Evolutionary conservation across 1,140 invertebrate genomes (phyloP).

Genomic region (Patella vulgata): DNA sequence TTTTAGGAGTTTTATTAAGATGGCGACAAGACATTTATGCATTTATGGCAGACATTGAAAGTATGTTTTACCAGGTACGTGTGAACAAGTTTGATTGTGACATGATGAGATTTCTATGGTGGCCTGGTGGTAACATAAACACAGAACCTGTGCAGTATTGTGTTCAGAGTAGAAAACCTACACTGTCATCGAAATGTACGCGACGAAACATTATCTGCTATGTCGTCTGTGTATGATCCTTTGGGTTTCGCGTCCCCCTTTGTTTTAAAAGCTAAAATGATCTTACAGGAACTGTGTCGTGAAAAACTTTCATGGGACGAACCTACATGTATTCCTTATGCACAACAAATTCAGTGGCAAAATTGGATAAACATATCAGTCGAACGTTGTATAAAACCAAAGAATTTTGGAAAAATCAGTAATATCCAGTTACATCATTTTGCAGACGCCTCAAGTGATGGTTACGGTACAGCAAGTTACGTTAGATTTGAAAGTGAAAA

Average conservation of each 20-base stretch:
- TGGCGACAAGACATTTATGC: conserved; percentile 42
- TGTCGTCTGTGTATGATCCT: conserved; percentile 43
- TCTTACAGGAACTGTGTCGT: conserved; percentile 40
- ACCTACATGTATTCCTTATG: no score
- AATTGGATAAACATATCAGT: conserved; percentile 18
- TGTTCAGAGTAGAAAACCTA: conserved; percentile 30
- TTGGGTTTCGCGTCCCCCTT: conserved; percentile 35
- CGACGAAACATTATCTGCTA: conserved; percentile 33
- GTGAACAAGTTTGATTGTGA: conserved; percentile 18
- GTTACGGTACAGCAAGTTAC: conserved; percentile 41
- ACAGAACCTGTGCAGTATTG: neutral
- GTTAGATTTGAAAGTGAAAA: conserved; percentile 18
- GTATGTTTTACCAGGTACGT: conserved; percentile 48
- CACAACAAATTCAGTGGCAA: conserved; percentile 16
- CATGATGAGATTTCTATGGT: conserved; percentile 39
- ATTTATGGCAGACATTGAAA: conserved; percentile 44
- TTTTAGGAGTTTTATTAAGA: conserved; percentile 45
- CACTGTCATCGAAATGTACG: conserved; percentile 27
- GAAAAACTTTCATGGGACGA: conserved; percentile 26
- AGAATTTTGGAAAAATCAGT: conserved; percentile 24
- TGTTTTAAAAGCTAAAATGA: conserved; percentile 30
- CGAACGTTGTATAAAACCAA: conserved; percentile 21
- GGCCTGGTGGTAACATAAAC: conserved; percentile 15
- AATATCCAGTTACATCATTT: conserved; percentile 34
- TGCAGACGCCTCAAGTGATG: conserved; percentile 34